Conservation (phyloP, 2,113 vertebrate genomes). For the Oncorhynchus nerka region DNA sequence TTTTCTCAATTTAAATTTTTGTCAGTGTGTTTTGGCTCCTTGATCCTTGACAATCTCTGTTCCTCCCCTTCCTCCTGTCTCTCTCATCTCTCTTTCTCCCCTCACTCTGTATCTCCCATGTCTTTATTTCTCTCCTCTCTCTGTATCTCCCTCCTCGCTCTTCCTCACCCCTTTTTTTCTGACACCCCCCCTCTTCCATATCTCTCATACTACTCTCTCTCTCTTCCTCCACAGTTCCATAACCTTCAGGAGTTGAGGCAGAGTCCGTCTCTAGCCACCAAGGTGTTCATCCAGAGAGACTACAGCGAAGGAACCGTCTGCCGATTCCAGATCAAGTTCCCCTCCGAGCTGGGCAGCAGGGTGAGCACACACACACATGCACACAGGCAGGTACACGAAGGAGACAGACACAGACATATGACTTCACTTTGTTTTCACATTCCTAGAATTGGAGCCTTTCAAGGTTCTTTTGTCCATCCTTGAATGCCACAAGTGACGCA, state of each 20-base stretch:
- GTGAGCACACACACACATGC: slow-evolving; percentile 66
- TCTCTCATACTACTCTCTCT: not conserved
- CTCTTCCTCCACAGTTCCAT: slow-evolving; percentile 79
- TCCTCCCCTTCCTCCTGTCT: too few relatives aligned
- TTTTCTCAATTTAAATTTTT: too few relatives aligned
- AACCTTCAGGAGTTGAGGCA: slow-evolving; percentile 94
- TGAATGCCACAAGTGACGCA: slow-evolving; percentile 9
- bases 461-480: not conserved
- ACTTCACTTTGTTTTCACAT: slow-evolving; percentile 13
- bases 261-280: slow-evolving; percentile 92
- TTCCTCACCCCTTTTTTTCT: too few relatives aligned
- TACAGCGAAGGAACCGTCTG: slow-evolving; percentile 95
- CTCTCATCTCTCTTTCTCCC: too few relatives aligned
- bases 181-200: too few relatives aligned
- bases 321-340: slow-evolving; percentile 96
- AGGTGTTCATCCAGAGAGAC: slow-evolving; percentile 96
- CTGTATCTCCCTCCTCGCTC: too few relatives aligned
- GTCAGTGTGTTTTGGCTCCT: too few relatives aligned
- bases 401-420: not conserved
- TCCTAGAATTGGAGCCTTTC: not conserved
- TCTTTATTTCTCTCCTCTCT: too few relatives aligned
- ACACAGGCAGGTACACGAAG: not conserved
- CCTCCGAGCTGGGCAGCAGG: slow-evolving; percentile 92
- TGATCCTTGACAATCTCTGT: too few relatives aligned
- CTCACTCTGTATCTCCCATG: too few relatives aligned